Evolutionary conservation across 92 coral and sea anemone genomes (phyloP).

Genomic region (Hydrozoanthus gracilis): DNA sequence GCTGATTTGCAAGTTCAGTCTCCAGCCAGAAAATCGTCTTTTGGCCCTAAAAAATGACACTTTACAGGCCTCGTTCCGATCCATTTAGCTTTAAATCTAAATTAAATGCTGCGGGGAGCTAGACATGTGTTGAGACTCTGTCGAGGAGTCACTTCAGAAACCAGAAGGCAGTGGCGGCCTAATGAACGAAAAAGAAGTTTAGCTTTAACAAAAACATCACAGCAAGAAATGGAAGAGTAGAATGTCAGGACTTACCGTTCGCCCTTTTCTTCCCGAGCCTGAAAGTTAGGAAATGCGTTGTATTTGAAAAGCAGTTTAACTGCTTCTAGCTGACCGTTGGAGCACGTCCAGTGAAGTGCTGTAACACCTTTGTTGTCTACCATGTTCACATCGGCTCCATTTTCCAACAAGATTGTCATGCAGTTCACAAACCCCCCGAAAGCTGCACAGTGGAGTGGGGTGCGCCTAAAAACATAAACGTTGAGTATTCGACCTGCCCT

Average conservation of each 20-base stretch:
- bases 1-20: too few relatives aligned
- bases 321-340: slow-evolving; percentile 93
- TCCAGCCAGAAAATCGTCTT: too few relatives aligned
- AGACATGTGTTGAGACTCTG: too few relatives aligned
- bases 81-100: too few relatives aligned
- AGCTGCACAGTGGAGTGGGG: slow-evolving; percentile 95
- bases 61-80: too few relatives aligned
- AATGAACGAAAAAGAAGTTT: too few relatives aligned
- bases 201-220: too few relatives aligned
- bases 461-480: slow-evolving; percentile 62
- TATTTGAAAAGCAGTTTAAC: slow-evolving; percentile 84
- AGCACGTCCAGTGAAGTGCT: slow-evolving; percentile 89
- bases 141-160: too few relatives aligned
- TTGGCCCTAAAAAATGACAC: too few relatives aligned
- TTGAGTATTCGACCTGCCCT: background rate
- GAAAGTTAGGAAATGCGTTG: slow-evolving; percentile 86
- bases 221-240: too few relatives aligned
- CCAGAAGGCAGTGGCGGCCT: too few relatives aligned
- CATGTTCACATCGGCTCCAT: slow-evolving; percentile 83
- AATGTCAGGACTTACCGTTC: slow-evolving; percentile 58
- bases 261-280: slow-evolving; percentile 58
- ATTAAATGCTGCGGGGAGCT: too few relatives aligned
- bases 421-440: slow-evolving; percentile 91
- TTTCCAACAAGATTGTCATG: slow-evolving; percentile 80
- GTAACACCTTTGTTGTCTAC: slow-evolving; percentile 82